phyloP scores from a whole-genome alignment of 2,888 invertebrate species.

The Sphaerophoria rueppellii region DNA sequence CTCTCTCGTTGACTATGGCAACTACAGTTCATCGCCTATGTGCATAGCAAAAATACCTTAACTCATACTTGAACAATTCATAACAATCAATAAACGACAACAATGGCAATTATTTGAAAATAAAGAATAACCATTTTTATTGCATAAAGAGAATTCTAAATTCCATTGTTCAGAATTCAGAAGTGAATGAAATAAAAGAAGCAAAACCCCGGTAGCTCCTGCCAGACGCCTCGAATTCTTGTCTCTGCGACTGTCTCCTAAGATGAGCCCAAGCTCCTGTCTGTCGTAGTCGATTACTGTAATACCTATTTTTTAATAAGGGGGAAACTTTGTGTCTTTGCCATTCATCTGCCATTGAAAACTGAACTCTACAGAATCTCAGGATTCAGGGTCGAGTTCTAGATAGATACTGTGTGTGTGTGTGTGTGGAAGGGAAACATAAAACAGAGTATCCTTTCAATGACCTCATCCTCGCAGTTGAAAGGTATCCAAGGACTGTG shows the following conservation, averaged over 20 bases:
- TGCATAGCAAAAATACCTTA: neutral
- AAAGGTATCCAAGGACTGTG: conserved; percentile 18
- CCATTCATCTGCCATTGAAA: conserved; percentile 18
- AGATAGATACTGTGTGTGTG: neutral
- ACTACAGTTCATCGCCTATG: neutral
- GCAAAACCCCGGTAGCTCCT: conserved; percentile 25
- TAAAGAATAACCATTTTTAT: conserved; percentile 49
- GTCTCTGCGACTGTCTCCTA: conserved; percentile 2
- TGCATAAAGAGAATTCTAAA: conserved; percentile 45
- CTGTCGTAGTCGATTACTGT: conserved; percentile 39
- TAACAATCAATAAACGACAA: conserved; percentile 60
- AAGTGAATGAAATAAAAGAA: conserved; percentile 11
- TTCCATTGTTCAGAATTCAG: conserved; percentile 54
- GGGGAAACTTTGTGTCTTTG: conserved; percentile 14
- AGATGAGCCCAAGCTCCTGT: conserved; percentile 7
- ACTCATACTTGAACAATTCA: neutral
- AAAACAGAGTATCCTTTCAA: conserved; percentile 28
- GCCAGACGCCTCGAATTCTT: conserved; percentile 58
- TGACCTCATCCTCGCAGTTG: conserved; percentile 36
- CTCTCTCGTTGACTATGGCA: neutral
- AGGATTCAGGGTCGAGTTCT: conserved; percentile 4
- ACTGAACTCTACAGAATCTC: conserved; percentile 32
- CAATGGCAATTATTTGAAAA: conserved; percentile 65
- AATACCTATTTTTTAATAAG: conserved; percentile 21
- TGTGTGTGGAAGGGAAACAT: neutral